These are phyloP conservation scores for Pelosia muscerda DNA, from an alignment of 2,888 invertebrate species.

Conservation along the genomic window DNA sequence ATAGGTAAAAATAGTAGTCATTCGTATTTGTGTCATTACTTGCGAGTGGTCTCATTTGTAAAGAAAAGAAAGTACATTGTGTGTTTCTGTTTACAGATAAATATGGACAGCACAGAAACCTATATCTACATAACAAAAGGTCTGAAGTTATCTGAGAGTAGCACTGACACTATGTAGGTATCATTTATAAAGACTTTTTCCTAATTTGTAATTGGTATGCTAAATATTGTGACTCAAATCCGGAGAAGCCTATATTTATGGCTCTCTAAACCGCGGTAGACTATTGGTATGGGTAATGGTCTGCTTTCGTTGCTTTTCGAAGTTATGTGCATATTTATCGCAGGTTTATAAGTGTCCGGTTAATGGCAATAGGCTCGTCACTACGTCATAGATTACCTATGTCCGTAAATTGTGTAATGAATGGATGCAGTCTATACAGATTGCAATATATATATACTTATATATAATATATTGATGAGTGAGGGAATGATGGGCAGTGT, in stretches of 20 bases:
- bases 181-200: neutral
- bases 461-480: no score
- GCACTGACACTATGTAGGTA: neutral
- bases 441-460: no score
- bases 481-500: no score
- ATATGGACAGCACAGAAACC: conserved; percentile 57
- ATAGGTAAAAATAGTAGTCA: conserved; percentile 8
- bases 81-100: conserved; percentile 30
- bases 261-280: no score
- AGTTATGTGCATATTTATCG: no score
- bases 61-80: conserved; percentile 43
- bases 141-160: conserved; percentile 36
- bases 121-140: conserved; percentile 57
- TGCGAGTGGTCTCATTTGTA: conserved; percentile 32
- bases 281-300: no score
- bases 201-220: neutral
- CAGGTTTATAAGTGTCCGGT: no score
- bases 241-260: neutral
- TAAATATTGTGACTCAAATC: neutral
- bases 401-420: no score
- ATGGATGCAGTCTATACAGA: no score
- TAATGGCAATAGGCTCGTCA: no score
- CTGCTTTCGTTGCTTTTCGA: no score
- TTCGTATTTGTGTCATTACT: conserved; percentile 25
- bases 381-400: no score